Evolutionary conservation across 2,888 invertebrate genomes (phyloP).

Genomic region (Anagyrus pseudococci): DNA sequence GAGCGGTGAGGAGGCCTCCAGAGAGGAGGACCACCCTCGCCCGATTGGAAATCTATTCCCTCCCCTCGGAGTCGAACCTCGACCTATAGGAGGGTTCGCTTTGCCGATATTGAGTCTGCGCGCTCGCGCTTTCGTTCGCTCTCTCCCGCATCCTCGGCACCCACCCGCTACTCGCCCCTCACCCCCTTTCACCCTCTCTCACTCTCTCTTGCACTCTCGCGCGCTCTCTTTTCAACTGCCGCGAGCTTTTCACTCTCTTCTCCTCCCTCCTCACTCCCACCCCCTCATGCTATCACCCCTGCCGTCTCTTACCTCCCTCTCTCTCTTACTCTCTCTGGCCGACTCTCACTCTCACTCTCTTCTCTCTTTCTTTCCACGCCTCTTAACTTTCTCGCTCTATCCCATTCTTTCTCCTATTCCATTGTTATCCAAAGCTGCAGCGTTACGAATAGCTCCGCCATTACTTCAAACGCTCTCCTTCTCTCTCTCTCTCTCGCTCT

Average conservation of each 20-base stretch:
- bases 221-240: constrained; percentile 42
- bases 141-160: constrained; percentile 18
- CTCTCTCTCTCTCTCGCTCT: no score
- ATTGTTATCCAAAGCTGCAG: constrained; percentile 34
- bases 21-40: constrained; percentile 49
- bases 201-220: constrained; percentile 42
- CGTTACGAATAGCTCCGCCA: constrained; percentile 33
- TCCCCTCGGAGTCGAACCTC: constrained; percentile 61
- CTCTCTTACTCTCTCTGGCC: no score
- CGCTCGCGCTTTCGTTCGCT: constrained; percentile 36
- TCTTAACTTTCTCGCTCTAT: no score
- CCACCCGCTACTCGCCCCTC: no score
- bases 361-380: no score
- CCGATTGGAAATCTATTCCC: constrained; percentile 63
- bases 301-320: constrained; percentile 1
- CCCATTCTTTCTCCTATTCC: constrained; percentile 40
- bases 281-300: no score
- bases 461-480: constrained; percentile 32
- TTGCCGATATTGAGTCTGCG: constrained; percentile 62
- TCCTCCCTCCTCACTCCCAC: constrained; percentile 37
- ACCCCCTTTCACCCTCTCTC: no score
- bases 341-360: no score
- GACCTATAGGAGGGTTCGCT: constrained; percentile 63
- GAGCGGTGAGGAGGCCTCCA: constrained; percentile 2
- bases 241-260: constrained; percentile 33